phyloP scores from a whole-genome alignment of 2,797 vertebrate genomes.

The Martes flavigula region DNA sequence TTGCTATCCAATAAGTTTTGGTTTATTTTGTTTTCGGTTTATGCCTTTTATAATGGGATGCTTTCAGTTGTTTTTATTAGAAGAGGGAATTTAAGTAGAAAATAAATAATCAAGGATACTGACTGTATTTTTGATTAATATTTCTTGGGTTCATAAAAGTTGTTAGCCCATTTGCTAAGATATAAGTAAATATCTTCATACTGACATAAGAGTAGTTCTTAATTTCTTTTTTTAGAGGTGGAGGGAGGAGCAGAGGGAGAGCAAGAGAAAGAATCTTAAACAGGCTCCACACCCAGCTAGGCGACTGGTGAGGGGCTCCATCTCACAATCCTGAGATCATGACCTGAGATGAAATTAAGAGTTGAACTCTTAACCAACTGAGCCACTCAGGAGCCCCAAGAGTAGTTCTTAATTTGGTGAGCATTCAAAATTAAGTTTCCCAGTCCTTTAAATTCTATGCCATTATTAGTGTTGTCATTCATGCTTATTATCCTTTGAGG shows the following conservation, averaged over 20 bases:
- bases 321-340: not conserved
- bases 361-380: not conserved
- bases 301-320: not conserved
- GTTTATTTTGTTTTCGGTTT: not conserved
- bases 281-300: not conserved
- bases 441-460: not conserved
- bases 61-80: not conserved
- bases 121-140: not conserved
- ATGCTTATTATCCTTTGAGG: not conserved
- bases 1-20: not conserved
- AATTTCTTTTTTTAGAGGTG: not conserved
- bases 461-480: not conserved
- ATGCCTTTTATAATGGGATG: not conserved
- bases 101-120: not conserved
- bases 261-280: not conserved
- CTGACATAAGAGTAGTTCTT: not conserved
- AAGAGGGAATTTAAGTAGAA: not conserved
- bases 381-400: not conserved
- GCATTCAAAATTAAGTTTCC: not conserved
- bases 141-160: not conserved
- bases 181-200: not conserved
- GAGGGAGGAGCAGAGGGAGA: not conserved
- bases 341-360: not conserved
- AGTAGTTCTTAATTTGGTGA: slow-evolving; percentile 4
- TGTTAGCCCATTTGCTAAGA: not conserved